Evolutionary conservation across 2,113 vertebrate species (phyloP).

Genomic region (Beaufortia kweichowensis): DNA sequence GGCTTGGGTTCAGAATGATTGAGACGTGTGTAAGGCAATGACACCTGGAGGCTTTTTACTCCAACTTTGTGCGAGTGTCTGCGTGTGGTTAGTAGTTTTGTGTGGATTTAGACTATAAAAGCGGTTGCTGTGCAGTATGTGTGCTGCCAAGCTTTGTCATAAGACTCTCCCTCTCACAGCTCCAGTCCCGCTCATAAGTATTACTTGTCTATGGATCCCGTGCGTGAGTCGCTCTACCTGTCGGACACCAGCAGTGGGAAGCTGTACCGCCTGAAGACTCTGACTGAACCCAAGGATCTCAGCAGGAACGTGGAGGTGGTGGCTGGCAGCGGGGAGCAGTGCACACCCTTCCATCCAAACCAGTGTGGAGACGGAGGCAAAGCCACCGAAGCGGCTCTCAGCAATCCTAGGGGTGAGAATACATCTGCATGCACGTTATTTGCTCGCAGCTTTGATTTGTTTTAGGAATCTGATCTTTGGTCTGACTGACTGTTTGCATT

Average conservation of each 20-base stretch:
- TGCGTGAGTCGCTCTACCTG: conserved; percentile 89
- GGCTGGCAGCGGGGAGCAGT: conserved; percentile 95
- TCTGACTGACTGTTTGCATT: no score
- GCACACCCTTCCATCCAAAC: conserved; percentile 94
- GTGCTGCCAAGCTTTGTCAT: conserved; percentile 51
- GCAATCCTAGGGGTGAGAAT: conserved; percentile 92
- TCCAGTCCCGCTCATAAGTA: conserved; percentile 97
- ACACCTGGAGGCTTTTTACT: conserved; percentile 16
- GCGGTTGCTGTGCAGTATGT: conserved; percentile 8
- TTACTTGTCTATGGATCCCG: conserved; percentile 93
- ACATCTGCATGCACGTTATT: neutral
- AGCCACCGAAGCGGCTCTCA: conserved; percentile 90
- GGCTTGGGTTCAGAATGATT: conserved; percentile 9
- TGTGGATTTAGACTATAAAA: conserved; percentile 11
- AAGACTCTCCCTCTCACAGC: conserved; percentile 66
- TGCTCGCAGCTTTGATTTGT: no score
- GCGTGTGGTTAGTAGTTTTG: neutral
- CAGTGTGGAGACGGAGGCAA: conserved; percentile 94
- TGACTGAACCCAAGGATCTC: conserved; percentile 88
- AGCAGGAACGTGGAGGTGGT: conserved; percentile 92
- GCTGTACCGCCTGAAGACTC: conserved; percentile 89
- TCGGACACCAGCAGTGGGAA: conserved; percentile 95
- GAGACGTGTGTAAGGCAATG: neutral
- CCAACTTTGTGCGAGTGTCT: neutral
- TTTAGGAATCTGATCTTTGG: no score